Base-by-base conservation (phyloP, 2,888 invertebrate species). In the Cyrtodaria siliqua region DNA sequence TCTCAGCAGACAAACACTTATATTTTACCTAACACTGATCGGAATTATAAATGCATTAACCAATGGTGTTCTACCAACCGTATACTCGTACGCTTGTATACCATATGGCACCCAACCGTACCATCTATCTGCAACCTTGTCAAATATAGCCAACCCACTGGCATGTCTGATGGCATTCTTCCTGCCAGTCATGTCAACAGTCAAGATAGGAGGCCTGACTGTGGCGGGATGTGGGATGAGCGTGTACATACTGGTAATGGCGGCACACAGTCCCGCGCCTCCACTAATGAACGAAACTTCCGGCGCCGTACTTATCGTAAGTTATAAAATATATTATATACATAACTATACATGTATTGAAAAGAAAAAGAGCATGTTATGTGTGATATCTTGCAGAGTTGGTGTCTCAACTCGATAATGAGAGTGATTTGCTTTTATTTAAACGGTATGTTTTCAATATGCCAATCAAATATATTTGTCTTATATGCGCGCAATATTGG, bases 11-110 rank as follows among this genome's bases (percentile, higher is more conserved):
- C 23, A 27, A 23, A 71, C 52, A 20, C 76, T 68, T 53, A 23
- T 70, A 0, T 73, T 70, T 55, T 74, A 94, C 16, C 87, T 94
- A 6, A 55, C 88, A 2, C 74, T 93, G 8, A 94, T 93, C 29
- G 93, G 92, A 0, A 90, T 93, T 82, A 94, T 96, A 55, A 96
- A 96, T 89, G 95, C 95, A 77, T 94, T 96, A 55, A 95, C 95
- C 88, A 97, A 97, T 93, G 97, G 97, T 60, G 94, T 96, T 85
- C 94, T 97, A 82, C 96, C 96, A 26, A 95, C 96, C 74, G 95
- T 97, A 83, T 96, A 96, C 93, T 95, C 96, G 53, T 97, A 95
- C 92, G 96, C 97, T 60, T 96, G 96, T 89, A 94, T 96, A 89
- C 96, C 97, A 14, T 97, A 97, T 93, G 97, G 97, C 18, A 94